Conservation (phyloP, 2,113 vertebrate genomes). For the Caretta caretta region DNA sequence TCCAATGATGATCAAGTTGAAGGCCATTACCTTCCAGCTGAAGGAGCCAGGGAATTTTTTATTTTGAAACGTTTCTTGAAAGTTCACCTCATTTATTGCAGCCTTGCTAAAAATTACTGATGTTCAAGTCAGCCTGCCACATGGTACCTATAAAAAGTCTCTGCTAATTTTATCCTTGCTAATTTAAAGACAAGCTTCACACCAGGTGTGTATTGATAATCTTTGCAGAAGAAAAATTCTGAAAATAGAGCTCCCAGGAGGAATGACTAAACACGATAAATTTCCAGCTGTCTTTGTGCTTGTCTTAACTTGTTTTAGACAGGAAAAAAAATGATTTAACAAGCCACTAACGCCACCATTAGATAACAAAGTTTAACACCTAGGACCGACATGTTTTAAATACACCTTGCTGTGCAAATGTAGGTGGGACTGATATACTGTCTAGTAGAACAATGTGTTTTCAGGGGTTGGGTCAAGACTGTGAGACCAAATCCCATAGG, state of each 20-base stretch:
- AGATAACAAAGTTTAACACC: fast-evolving
- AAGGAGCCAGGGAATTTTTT: background rate
- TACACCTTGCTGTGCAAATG: background rate
- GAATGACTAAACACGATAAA: slow-evolving; percentile 52
- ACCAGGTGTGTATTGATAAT: background rate
- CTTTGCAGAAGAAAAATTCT: slow-evolving; percentile 51
- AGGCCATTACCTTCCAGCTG: background rate
- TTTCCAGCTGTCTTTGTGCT: slow-evolving; percentile 39
- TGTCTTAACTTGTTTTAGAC: slow-evolving; percentile 50
- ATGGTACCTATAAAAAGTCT: background rate
- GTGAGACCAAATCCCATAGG: background rate
- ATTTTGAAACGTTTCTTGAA: background rate
- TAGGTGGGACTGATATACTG: background rate
- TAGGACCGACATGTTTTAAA: background rate
- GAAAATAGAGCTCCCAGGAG: slow-evolving; percentile 65
- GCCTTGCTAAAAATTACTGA: background rate
- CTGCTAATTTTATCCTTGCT: background rate
- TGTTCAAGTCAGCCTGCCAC: background rate
- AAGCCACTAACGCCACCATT: slow-evolving; percentile 16
- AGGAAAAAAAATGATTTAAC: slow-evolving; percentile 36
- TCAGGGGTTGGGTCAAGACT: background rate
- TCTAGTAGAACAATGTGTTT: background rate
- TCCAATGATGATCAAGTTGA: background rate
- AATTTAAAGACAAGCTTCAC: slow-evolving; percentile 45
- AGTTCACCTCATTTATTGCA: background rate